phyloP scores from a whole-genome alignment of 2,797 vertebrate genomes.

The Sebastes alutus region DNA sequence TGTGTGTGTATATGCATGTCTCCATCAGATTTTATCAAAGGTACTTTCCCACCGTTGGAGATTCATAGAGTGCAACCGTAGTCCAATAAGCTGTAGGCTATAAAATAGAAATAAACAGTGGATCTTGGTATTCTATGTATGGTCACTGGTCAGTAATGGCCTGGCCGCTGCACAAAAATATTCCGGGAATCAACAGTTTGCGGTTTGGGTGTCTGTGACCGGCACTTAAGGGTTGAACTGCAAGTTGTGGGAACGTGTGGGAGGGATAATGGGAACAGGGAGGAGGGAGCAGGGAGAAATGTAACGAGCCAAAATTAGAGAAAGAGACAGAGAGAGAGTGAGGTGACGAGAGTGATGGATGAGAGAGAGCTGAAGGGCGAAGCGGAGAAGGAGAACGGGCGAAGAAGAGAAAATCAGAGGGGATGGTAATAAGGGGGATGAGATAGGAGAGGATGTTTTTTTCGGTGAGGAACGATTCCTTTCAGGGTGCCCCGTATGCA shows the following conservation, averaged over 20 bases:
- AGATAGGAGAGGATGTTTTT: conserved; percentile 1
- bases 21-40: conserved; percentile 56
- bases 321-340: conserved; percentile 28
- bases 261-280: conserved; percentile 46
- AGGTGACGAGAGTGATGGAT: conserved; percentile 43
- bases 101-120: conserved; percentile 39
- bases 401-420: background rate
- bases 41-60: conserved; percentile 63
- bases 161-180: conserved; percentile 42
- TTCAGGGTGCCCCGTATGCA: background rate
- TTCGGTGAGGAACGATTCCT: background rate
- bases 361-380: background rate
- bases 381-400: background rate
- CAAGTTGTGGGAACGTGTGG: conserved; percentile 65
- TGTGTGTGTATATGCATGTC: background rate
- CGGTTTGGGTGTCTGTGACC: conserved; percentile 53
- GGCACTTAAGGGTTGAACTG: conserved; percentile 23
- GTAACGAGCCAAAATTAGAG: conserved; percentile 57
- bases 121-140: conserved; percentile 44
- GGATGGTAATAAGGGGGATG: background rate
- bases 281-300: conserved; percentile 11
- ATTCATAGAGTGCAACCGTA: conserved; percentile 1
- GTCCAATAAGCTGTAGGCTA: background rate
- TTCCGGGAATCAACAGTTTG: conserved; percentile 58
- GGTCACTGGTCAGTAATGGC: conserved; percentile 56